A percentile compares a stretch with the other conserved stretches of the same genome.
Evolutionary conservation across 2,113 vertebrate genomes (phyloP).

Genomic region (Cinclus cinclus): DNA sequence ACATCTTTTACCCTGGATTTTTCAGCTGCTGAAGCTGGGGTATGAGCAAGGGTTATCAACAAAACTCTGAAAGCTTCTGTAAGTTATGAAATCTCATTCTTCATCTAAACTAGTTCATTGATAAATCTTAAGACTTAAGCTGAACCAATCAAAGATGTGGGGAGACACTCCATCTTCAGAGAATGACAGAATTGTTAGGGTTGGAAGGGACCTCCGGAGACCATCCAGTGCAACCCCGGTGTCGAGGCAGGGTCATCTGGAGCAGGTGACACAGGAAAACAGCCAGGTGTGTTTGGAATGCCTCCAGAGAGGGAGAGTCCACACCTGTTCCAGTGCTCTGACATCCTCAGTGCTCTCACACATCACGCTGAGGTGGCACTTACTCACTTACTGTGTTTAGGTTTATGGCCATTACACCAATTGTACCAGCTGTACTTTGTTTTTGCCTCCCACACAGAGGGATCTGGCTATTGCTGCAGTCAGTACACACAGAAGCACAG

Average conservation of each 20-base stretch:
- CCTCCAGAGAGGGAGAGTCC: not conserved
- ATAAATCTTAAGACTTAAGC: not conserved
- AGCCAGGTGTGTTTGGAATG: not conserved
- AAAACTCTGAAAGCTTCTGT: not conserved
- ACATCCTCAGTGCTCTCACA: not conserved
- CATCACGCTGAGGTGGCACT: not conserved
- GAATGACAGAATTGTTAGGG: not conserved
- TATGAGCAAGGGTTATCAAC: not conserved
- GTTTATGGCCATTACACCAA: not conserved
- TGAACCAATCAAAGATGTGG: not conserved
- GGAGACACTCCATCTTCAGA: not conserved
- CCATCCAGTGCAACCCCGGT: not conserved
- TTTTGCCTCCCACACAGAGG: not conserved
- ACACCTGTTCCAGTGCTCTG: not conserved
- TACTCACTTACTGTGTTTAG: not conserved
- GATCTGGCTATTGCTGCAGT: not conserved
- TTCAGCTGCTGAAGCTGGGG: not conserved
- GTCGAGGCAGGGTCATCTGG: not conserved
- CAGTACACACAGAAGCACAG: not conserved
- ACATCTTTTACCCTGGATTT: not conserved
- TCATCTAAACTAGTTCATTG: not conserved
- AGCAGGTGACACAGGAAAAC: not conserved
- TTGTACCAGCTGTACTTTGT: not conserved
- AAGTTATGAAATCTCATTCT: not conserved
- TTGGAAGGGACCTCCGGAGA: not conserved